phyloP scores from a whole-genome alignment of 2,888 invertebrate genomes.

The Phytoseiulus persimilis region DNA sequence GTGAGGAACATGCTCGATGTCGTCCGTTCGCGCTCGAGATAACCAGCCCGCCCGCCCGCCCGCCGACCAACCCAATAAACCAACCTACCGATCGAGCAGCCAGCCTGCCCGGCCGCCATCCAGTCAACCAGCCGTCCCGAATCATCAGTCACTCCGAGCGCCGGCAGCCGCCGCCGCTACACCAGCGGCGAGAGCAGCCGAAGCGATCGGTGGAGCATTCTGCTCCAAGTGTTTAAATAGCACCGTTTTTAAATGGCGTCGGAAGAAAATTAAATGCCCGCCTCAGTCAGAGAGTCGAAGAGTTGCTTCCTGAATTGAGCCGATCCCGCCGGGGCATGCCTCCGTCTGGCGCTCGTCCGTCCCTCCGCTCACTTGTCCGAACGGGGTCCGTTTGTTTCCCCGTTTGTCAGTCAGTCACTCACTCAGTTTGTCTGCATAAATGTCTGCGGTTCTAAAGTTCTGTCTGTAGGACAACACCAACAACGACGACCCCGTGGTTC shows the following conservation, averaged over 20 bases:
- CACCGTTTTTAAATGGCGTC: background rate
- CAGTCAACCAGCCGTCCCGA: background rate
- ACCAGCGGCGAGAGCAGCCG: no score
- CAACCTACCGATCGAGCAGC: background rate
- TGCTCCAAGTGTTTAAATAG: background rate
- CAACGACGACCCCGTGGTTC: background rate
- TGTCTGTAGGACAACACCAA: background rate
- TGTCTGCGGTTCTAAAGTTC: background rate
- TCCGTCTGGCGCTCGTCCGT: background rate
- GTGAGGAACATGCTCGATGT: background rate
- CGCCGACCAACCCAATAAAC: background rate
- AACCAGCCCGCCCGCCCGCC: background rate
- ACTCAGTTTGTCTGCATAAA: background rate
- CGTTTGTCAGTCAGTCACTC: background rate
- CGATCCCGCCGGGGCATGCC: background rate
- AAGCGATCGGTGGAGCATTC: background rate
- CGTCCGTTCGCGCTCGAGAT: background rate
- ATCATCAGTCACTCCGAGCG: background rate
- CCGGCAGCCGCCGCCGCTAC: no score
- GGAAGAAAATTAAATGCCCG: background rate
- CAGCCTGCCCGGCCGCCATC: background rate
- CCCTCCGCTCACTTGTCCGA: background rate
- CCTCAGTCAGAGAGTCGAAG: background rate
- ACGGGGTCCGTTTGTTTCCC: background rate
- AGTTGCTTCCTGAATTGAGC: background rate